phyloP scores from a whole-genome alignment of 2,888 invertebrate genomes.

The Lasioglossum villosulum region DNA sequence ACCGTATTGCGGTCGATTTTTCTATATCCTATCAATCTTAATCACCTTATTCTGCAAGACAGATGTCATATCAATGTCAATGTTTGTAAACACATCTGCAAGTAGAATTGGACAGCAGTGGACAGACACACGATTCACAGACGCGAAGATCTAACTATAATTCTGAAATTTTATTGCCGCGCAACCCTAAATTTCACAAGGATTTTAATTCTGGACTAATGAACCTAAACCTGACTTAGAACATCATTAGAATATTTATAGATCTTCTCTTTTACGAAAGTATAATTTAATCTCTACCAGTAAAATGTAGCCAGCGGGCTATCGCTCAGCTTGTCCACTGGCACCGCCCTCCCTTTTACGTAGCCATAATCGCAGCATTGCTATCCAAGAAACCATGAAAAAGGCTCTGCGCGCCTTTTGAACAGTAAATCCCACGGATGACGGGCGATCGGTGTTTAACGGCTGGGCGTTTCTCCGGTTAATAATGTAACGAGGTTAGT shows the following conservation, averaged over 20 bases:
- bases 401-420: neutral
- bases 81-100: neutral
- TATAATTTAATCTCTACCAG: neutral
- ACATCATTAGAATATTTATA: neutral
- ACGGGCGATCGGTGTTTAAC: neutral
- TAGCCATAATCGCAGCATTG: neutral
- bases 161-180: neutral
- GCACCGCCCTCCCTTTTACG: neutral
- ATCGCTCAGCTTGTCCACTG: neutral
- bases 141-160: neutral
- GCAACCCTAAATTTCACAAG: neutral
- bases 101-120: neutral
- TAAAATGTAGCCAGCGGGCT: neutral
- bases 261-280: neutral
- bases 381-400: neutral
- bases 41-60: neutral
- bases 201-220: neutral
- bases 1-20: neutral
- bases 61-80: neutral
- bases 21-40: neutral
- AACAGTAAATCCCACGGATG: conserved; percentile 1
- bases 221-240: neutral
- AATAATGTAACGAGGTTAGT: conserved; percentile 5
- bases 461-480: neutral
- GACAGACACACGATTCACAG: neutral